Evolutionary conservation across 2,113 vertebrate species (phyloP), one percentile per base, ranked within the genome.

Genomic region (Orthonyx spaldingii): DNA sequence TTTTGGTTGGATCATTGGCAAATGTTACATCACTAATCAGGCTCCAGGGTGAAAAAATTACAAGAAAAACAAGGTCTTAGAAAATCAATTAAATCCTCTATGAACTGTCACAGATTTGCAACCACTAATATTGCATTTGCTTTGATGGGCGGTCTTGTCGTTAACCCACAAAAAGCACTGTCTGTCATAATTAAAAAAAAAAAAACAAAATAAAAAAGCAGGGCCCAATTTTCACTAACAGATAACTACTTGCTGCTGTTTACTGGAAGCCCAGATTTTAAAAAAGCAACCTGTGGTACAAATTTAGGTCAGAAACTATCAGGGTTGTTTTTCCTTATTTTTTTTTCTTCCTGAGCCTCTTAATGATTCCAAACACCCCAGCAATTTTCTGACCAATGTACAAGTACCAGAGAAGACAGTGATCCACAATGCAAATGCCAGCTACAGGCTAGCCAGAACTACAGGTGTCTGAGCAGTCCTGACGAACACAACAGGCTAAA

Each of bases 321-420:
- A 93, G 95, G 85, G 94, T 76, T 96, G 93, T 64, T 95, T 92
- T 95, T 97, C 84, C 87, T 92, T 92, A 86, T 90, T 94, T 5
- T 33, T 44, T 72, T 37, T 70, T 90, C 78, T 94, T 95, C 94
- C 97, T 97, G 97, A 98, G 97, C 97, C 95, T 97, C 95, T 97
- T 89, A 93, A 93, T 88, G 96, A 96, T 94, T 96, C 93, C 90
- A 96, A 85, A 90, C 70, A 91, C 47, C 61, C 79, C 60, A 61
- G 74, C 35, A 76, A 72, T 87, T 84, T 95, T 66, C 96, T 96
- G 93, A 96, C 96, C 77, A 76, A 79, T 3, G 14, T 42, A 89
- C 42, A 90, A 81, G 72, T 78, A 93, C 60, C 90, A 49, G 76
- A 94, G 46, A 79, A 86, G 83, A 92, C 84, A 88, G 70, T 33